Conservation (phyloP, 2,888 invertebrate genomes). For the Agelastica alni region DNA sequence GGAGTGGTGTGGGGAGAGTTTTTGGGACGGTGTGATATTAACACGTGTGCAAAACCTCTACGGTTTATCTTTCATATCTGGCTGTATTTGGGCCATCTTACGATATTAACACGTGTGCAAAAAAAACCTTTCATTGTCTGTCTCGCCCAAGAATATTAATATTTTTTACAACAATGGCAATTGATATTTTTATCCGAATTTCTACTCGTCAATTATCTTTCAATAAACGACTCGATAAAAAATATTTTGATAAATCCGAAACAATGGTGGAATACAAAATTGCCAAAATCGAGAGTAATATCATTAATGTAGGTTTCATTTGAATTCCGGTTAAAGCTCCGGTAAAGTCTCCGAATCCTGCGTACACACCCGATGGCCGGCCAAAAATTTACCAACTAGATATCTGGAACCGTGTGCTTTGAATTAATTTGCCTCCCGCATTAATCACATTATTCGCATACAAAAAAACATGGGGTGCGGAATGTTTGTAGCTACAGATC, state of each 20-base stretch:
- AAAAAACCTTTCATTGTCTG: too few species aligned
- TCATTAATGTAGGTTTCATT: slow-evolving; percentile 13
- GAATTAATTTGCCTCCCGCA: neutral
- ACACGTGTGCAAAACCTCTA: too few species aligned
- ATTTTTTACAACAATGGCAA: too few species aligned
- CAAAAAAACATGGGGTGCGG: too few species aligned
- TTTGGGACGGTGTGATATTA: too few species aligned
- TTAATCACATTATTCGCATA: neutral
- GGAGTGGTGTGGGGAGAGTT: too few species aligned
- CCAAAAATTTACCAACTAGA: slow-evolving; percentile 8
- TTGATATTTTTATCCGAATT: slow-evolving; percentile 2
- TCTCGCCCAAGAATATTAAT: too few species aligned
- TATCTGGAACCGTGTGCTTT: neutral
- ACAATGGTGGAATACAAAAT: slow-evolving; percentile 11
- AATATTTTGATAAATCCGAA: neutral
- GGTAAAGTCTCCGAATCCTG: neutral
- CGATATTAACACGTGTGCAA: too few species aligned
- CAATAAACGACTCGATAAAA: neutral
- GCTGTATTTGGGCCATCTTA: too few species aligned
- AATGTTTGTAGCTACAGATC: too few species aligned
- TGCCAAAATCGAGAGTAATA: slow-evolving; percentile 12
- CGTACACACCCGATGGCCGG: neutral
- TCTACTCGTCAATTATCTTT: too few species aligned
- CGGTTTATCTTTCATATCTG: too few species aligned
- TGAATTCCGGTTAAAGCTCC: slow-evolving; percentile 7